phyloP scores from a whole-genome alignment of 1,140 invertebrate genomes.

The Globodera ellingtonae region DNA sequence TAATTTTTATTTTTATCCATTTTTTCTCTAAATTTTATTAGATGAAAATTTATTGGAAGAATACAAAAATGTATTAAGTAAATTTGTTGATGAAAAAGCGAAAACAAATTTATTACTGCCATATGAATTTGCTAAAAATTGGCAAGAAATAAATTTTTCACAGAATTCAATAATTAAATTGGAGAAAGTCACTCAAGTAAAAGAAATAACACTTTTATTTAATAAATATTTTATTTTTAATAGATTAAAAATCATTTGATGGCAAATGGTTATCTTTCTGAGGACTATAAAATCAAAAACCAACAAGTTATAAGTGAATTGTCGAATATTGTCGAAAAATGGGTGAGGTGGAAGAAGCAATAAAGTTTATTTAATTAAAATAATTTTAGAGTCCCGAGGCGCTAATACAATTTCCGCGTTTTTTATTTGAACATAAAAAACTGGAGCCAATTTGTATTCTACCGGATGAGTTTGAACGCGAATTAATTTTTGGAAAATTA shows the following conservation, averaged over 20 bases:
- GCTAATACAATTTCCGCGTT: neutral
- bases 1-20: neutral
- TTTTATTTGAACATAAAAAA: neutral
- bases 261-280: neutral
- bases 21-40: neutral
- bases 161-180: neutral
- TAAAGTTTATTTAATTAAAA: too few species aligned
- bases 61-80: neutral
- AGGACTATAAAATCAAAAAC: neutral
- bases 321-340: neutral
- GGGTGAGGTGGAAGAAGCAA: neutral
- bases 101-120: neutral
- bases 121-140: neutral
- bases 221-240: neutral
- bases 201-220: neutral
- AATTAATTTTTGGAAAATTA: neutral
- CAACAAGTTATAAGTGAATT: neutral
- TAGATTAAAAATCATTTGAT: neutral
- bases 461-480: neutral
- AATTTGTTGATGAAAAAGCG: neutral
- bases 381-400: neutral
- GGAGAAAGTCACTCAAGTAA: neutral
- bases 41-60: neutral
- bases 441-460: neutral
- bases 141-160: neutral